Evolutionary conservation across 2,888 invertebrate species (phyloP).

Genomic region (Rotaria magnacalcarata): DNA sequence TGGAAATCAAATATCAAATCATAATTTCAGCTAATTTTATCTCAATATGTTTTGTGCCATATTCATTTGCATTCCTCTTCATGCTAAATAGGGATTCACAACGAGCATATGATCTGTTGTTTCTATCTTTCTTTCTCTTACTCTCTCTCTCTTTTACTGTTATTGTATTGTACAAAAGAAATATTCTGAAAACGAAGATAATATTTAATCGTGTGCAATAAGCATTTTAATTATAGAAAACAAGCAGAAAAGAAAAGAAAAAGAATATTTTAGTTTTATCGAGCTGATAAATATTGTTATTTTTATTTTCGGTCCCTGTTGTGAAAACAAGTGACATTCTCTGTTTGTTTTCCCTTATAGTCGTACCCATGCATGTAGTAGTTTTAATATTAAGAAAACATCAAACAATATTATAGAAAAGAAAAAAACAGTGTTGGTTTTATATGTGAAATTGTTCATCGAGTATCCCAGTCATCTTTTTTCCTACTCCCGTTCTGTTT

Average conservation of each 20-base stretch:
- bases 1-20: slow-evolving; percentile 34
- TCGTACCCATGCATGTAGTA: neutral
- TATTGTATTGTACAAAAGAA: neutral
- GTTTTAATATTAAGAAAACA: neutral
- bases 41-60: neutral
- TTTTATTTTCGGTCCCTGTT: neutral
- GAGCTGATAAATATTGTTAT: neutral
- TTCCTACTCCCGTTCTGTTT: neutral
- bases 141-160: neutral
- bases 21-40: neutral
- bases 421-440: neutral
- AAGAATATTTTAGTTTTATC: neutral
- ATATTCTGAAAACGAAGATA: neutral
- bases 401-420: neutral
- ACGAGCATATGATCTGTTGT: neutral
- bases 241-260: too few relatives aligned
- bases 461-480: neutral
- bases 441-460: neutral
- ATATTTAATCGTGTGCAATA: neutral
- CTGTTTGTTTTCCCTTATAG: neutral
- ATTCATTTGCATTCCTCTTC: neutral
- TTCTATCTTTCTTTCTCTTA: neutral
- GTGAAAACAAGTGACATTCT: neutral
- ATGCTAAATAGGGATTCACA: neutral
- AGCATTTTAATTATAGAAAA: neutral